Conservation (phyloP, 53 echinoderm and acorn worm genomes). For the Mesocentrotus franciscanus region DNA sequence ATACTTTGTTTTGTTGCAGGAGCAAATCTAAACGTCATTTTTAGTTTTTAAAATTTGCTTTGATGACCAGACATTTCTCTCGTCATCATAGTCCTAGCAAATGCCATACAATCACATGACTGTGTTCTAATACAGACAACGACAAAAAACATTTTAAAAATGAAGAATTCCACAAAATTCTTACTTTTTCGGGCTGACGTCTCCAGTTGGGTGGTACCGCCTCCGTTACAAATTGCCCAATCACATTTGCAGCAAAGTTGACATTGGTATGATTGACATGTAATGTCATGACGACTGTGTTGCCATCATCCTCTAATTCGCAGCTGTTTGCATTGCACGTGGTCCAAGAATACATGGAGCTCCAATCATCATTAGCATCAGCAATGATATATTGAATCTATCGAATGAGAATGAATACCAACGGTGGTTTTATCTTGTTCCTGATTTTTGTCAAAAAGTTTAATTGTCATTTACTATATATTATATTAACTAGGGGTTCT, state of each 20-base stretch:
- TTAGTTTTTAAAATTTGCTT: not conserved
- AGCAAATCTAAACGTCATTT: not conserved
- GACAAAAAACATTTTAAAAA: no score
- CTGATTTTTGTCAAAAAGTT: no score
- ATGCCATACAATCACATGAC: not conserved
- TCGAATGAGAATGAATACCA: not conserved
- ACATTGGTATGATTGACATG: constrained; percentile 63
- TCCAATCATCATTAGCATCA: constrained; percentile 60
- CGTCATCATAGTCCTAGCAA: not conserved
- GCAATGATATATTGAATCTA: constrained; percentile 69
- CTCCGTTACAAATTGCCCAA: constrained; percentile 79
- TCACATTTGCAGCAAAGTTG: constrained; percentile 83
- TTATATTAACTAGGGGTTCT: no score
- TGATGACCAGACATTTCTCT: not conserved
- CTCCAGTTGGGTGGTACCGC: constrained; percentile 84
- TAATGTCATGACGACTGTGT: constrained; percentile 56
- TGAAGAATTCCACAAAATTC: not conserved
- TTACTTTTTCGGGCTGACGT: constrained; percentile 76
- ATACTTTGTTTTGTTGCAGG: no score
- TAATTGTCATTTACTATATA: no score
- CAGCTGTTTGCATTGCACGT: constrained; percentile 74
- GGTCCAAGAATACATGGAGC: constrained; percentile 63
- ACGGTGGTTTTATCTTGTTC: no score
- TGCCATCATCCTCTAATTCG: constrained; percentile 47
- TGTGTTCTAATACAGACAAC: no score